Percentiles rank a stretch among this genome's conserved stretches.
These are phyloP conservation scores for Corythornis madagascariensis DNA, from an alignment of 2,113 vertebrate genomes.

Conservation along the genomic window DNA sequence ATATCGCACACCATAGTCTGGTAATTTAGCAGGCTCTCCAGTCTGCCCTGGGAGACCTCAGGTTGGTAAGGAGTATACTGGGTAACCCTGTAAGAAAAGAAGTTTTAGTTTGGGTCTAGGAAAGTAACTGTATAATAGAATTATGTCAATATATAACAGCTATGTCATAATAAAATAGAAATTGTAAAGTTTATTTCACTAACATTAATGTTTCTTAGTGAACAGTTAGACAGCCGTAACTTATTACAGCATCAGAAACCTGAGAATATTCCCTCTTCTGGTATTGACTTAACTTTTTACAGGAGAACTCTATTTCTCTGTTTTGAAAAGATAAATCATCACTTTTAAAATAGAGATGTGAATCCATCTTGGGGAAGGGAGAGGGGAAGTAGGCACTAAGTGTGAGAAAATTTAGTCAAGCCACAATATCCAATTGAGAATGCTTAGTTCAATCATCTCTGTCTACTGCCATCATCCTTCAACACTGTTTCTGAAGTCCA, in stretches of 20 bases:
- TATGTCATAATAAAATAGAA: background rate
- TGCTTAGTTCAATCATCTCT: background rate
- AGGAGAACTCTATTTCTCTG: background rate
- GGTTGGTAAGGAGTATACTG: constrained; percentile 99
- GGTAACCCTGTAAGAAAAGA: constrained; percentile 84
- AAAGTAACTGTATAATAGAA: background rate
- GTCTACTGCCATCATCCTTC: background rate
- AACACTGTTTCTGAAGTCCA: background rate
- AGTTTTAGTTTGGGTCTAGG: background rate
- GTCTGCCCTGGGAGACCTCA: constrained; percentile 93
- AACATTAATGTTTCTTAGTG: background rate
- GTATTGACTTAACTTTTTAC: background rate
- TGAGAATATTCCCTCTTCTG: background rate
- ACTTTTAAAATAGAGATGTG: background rate
- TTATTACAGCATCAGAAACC: background rate
- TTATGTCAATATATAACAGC: background rate
- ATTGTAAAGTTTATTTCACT: background rate
- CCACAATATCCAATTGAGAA: background rate
- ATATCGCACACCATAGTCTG: constrained; percentile 98
- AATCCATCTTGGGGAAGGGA: background rate
- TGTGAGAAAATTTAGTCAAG: background rate
- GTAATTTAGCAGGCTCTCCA: constrained; percentile 96
- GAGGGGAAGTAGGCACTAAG: accelerated
- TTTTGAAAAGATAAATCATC: background rate
- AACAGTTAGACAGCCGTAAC: background rate